phyloP scores from a whole-genome alignment of 2,888 invertebrate species.

The Zhengitettix transpicula region DNA sequence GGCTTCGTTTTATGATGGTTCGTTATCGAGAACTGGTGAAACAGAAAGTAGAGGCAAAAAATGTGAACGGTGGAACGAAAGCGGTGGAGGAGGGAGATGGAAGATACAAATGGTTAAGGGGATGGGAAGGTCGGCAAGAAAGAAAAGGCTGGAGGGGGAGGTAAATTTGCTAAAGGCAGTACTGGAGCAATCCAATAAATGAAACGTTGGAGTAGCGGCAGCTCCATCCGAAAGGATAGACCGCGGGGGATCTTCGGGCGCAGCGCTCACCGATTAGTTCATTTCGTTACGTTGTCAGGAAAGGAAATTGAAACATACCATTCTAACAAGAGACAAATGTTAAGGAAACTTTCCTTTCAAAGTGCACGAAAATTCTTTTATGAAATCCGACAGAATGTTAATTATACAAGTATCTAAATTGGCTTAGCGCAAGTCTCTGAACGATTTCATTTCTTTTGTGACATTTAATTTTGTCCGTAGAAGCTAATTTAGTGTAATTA shows the following conservation, averaged over 20 bases:
- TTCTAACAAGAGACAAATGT: too few relatives aligned
- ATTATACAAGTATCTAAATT: too few relatives aligned
- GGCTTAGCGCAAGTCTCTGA: too few relatives aligned
- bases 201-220: slow-evolving; percentile 3
- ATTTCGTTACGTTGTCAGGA: too few relatives aligned
- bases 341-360: too few relatives aligned
- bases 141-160: background rate
- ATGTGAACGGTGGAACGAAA: background rate
- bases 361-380: too few relatives aligned
- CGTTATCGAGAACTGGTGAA: background rate
- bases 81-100: background rate
- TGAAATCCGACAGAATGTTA: too few relatives aligned
- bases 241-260: background rate
- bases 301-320: too few relatives aligned
- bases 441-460: too few relatives aligned
- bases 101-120: background rate
- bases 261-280: background rate
- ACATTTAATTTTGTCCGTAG: too few relatives aligned
- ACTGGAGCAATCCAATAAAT: slow-evolving; percentile 6
- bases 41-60: background rate
- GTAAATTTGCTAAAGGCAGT: background rate
- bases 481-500: too few relatives aligned
- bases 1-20: slow-evolving; percentile 2
- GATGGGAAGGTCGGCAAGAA: background rate
- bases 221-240: background rate